phyloP scores from a whole-genome alignment of 2,797 vertebrate genomes.

The Sarcoramphus papa region DNA sequence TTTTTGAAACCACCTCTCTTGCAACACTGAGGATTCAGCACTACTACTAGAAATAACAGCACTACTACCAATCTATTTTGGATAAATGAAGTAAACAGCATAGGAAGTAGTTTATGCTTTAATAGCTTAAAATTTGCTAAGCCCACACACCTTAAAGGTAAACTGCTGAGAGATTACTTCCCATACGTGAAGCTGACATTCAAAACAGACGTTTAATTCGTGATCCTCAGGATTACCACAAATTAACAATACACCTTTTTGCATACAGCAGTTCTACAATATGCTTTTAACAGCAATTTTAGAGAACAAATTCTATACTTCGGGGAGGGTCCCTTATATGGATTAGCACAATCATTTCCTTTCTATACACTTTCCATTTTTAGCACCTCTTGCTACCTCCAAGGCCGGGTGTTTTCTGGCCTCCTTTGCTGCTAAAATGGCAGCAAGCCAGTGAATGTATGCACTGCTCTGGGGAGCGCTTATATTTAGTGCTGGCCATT shows the following conservation, averaged over 20 bases:
- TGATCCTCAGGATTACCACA: neutral
- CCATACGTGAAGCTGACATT: neutral
- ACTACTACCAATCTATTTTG: neutral
- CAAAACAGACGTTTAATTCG: neutral
- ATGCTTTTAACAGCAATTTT: neutral
- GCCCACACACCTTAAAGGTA: neutral
- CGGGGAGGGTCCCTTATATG: neutral
- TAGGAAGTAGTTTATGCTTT: neutral
- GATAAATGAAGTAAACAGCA: neutral
- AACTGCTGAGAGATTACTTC: neutral
- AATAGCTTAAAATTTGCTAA: neutral
- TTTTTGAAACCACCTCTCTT: neutral
- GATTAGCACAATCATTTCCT: neutral
- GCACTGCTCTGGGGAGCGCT: neutral
- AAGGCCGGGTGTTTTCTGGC: neutral
- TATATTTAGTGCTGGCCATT: fast-evolving
- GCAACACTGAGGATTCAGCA: neutral
- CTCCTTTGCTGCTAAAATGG: neutral
- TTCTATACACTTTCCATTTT: neutral
- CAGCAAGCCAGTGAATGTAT: neutral
- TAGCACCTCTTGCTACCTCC: neutral
- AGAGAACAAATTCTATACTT: neutral
- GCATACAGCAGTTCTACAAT: neutral
- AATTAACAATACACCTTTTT: neutral
- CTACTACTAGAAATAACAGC: neutral